These are phyloP conservation scores for Hormaphis cornu DNA, from an alignment of 1,140 invertebrate species.

Conservation along the genomic window DNA sequence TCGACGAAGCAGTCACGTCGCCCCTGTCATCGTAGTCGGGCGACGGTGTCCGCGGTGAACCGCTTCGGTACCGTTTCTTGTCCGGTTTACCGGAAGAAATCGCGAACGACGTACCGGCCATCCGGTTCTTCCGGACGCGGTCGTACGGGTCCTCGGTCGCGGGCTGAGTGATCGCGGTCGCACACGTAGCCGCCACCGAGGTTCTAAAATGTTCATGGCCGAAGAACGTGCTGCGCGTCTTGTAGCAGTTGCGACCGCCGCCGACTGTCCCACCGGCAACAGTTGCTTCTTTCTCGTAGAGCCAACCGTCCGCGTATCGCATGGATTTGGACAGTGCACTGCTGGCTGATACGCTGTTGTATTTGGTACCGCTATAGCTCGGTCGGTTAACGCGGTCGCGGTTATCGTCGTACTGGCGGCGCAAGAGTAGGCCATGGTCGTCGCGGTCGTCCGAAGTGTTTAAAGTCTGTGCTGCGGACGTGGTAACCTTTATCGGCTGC, in stretches of 20 bases:
- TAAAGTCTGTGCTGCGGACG: too few species aligned
- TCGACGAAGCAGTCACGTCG: not conserved
- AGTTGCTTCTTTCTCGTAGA: slow-evolving; percentile 70
- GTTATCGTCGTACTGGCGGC: not conserved
- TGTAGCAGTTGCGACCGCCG: slow-evolving; percentile 22
- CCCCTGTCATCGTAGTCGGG: slow-evolving; percentile 31
- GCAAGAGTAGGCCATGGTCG: too few species aligned
- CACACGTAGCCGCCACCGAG: slow-evolving; percentile 57
- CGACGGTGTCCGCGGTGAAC: slow-evolving; percentile 41
- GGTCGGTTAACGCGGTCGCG: not conserved
- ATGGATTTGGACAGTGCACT: slow-evolving; percentile 63
- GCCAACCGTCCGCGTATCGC: slow-evolving; percentile 72
- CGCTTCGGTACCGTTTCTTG: slow-evolving; percentile 44
- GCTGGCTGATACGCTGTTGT: slow-evolving; percentile 44
- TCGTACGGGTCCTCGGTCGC: slow-evolving; percentile 61
- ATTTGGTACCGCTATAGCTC: slow-evolving; percentile 36
- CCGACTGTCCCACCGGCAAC: slow-evolving; percentile 38
- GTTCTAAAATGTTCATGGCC: slow-evolving; percentile 47
- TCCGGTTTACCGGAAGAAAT: slow-evolving; percentile 48
- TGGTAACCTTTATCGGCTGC: too few species aligned
- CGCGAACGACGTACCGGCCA: slow-evolving; percentile 48
- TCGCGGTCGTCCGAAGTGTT: too few species aligned
- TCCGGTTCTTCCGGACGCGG: slow-evolving; percentile 61
- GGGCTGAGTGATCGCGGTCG: slow-evolving; percentile 23
- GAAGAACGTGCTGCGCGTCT: slow-evolving; percentile 44